These are phyloP conservation scores for Leuciscus idus DNA, from an alignment of 2,113 vertebrate species.

Conservation along the genomic window DNA sequence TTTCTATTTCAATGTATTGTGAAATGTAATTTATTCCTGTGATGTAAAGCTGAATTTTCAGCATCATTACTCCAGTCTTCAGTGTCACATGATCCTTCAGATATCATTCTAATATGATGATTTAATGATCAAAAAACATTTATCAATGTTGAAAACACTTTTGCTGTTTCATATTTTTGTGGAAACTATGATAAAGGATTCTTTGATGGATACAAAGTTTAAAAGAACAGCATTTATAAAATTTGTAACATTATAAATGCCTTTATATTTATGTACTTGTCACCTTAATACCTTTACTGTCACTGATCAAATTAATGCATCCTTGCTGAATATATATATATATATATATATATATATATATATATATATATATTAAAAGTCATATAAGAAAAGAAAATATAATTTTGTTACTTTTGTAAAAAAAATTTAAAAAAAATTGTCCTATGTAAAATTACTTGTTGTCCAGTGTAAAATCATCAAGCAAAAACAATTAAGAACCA, in stretches of 20 bases:
- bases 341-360: no score
- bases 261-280: neutral
- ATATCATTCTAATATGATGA: no score
- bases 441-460: no score
- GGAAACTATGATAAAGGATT: neutral
- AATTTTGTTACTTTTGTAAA: neutral
- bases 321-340: no score
- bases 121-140: no score
- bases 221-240: neutral
- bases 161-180: no score
- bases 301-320: no score
- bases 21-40: neutral
- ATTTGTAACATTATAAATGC: neutral
- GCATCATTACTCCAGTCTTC: no score
- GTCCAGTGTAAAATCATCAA: no score
- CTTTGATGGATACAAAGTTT: neutral
- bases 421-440: neutral
- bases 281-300: neutral
- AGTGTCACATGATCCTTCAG: no score
- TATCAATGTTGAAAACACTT: no score
- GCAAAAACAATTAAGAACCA: neutral
- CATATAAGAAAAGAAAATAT: neutral
- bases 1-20: neutral
- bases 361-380: neutral
- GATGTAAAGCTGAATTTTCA: neutral